Conservation (phyloP, 2,797 vertebrate genomes). For the Margarornis squamiger region DNA sequence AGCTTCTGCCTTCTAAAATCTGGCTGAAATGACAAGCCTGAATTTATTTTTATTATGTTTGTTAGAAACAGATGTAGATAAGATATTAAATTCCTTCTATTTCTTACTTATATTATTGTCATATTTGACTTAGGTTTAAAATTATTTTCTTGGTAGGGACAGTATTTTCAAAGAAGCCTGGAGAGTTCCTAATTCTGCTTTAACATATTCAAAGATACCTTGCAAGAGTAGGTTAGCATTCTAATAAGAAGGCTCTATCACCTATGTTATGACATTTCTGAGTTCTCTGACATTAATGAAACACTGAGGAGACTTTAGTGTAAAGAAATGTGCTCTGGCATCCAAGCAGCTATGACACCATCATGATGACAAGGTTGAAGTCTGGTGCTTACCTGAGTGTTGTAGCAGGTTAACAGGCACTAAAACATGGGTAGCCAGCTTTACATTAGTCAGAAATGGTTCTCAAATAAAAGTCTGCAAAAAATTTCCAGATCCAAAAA, state of each 20-base stretch:
- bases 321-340: background rate
- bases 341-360: background rate
- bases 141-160: background rate
- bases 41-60: background rate
- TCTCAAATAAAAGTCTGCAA: background rate
- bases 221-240: background rate
- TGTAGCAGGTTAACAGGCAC: background rate
- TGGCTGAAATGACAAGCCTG: background rate
- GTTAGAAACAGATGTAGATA: background rate
- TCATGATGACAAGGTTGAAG: accelerated
- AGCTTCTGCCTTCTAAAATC: background rate
- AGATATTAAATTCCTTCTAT: background rate
- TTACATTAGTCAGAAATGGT: background rate
- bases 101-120: background rate
- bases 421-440: background rate
- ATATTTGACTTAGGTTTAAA: background rate
- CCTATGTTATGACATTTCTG: background rate
- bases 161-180: background rate
- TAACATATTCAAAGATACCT: background rate
- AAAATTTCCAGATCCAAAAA: background rate
- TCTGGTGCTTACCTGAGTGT: background rate
- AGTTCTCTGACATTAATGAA: background rate
- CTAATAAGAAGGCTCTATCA: background rate
- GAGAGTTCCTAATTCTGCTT: background rate
- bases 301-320: background rate